Base-by-base conservation (phyloP, 2,797 vertebrate genomes). In the Syngnathus rostellatus region DNA sequence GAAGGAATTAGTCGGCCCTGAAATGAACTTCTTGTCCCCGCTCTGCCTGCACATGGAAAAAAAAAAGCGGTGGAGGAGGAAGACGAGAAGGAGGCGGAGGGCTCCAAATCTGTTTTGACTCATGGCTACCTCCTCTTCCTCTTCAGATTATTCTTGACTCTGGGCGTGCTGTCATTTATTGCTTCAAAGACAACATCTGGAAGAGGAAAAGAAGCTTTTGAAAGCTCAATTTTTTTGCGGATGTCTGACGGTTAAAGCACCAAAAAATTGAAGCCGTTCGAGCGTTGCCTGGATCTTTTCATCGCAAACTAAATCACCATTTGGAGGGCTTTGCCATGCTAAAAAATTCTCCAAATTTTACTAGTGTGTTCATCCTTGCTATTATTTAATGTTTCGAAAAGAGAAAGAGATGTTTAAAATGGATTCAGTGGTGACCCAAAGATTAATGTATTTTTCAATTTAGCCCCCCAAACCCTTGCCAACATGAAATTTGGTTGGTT, bases 1-100 rank as follows among this genome's bases (percentile, higher is more conserved):
- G 83, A 85, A 86, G 84, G 87, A 89, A 89, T 89, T 89, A 89
- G 82, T 89, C 86, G 78, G 83, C 84, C 87, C 85, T 87, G 88
- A 90, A 90, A 90, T 89, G 84, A 89, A 85, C 87, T 87, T 85
- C 82, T 76, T 62, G 77, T 68, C 72, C 73, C 58, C 16, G 16
- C 58, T 60, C 38, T 60, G 63, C 74, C 73, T 73, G 50, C 50
- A 51, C 77, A 7, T 38, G 25, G 9, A 58, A 57, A 57, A 31
- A 37, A 37, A 58, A 51, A 10, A 51, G 23, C 23, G 4, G 23
- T 25, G 53, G 53, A 25, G 53, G 16, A 55, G 53, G 53, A 55
- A 25, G 53, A 25, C 3, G 53, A 25, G 54, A 31, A 58, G 25
- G 21, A 58, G 19, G 5, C 25, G 25, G 25, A 16, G n/a, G 31